These are phyloP conservation scores for Uropetala carovei DNA, from an alignment of 2,888 invertebrate species.

Conservation along the genomic window DNA sequence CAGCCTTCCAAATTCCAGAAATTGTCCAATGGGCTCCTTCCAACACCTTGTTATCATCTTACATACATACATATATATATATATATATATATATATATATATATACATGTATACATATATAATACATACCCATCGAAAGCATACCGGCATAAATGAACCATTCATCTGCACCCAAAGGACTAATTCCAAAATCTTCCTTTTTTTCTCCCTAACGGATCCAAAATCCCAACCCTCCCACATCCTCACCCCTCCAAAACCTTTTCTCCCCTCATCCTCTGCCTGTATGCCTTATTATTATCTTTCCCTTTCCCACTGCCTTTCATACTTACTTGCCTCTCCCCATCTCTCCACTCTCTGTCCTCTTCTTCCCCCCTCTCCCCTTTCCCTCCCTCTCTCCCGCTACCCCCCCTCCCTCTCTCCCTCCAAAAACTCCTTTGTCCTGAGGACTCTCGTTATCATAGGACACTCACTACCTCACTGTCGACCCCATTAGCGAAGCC, in stretches of 20 bases:
- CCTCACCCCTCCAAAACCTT: not conserved
- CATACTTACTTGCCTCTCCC: not conserved
- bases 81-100: too few species aligned
- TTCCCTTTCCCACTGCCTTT: not conserved
- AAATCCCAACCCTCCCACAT: not conserved
- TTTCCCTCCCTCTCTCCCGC: not conserved
- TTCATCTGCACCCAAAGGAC: constrained; percentile 56
- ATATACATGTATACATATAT: not conserved
- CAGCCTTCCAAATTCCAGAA: too few species aligned
- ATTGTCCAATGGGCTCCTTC: too few species aligned
- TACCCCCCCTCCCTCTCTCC: not conserved
- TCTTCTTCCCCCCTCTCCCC: not conserved
- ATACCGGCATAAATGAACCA: constrained; percentile 50
- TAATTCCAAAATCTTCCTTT: constrained; percentile 18
- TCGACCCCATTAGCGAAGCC: constrained; percentile 59
- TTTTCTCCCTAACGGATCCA: not conserved
- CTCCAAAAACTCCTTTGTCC: constrained; percentile 48
- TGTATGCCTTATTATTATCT: not conserved
- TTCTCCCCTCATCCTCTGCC: constrained; percentile 6
- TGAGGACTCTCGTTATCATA: constrained; percentile 62
- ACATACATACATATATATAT: too few species aligned
- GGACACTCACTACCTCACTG: constrained; percentile 57
- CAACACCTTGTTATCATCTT: too few species aligned
- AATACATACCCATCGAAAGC: constrained; percentile 27
- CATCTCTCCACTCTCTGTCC: not conserved